Evolutionary conservation across 2,797 vertebrate species (phyloP), one percentile per base, ranked within the genome.

Genomic region (Erethizon dorsatum): DNA sequence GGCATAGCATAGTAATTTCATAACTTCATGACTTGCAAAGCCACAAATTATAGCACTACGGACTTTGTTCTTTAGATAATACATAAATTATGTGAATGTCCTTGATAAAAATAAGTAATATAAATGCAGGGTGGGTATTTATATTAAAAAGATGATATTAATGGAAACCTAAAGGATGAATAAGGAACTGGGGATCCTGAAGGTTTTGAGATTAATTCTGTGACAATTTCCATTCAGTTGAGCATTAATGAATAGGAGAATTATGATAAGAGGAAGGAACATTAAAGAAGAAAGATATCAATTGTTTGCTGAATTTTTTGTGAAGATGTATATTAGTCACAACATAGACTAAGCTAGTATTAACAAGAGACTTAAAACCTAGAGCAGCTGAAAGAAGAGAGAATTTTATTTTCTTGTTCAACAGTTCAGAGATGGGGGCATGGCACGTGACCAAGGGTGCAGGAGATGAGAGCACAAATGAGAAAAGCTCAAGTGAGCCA

Each of bases 61-160:
- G 4, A 63, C 89, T 41, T 93, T 83, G 91, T 90, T 85, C 52
- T 41, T 10, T 31, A 78, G 13, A 31, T 57, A 84, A 90, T 31
- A 80, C 1, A 18, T 12, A 59, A 71, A 73, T 15, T 45, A 92
- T 37, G 20, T 91, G 26, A 77, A 65, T 59, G 5, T 61, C 41
- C 56, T 94, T 28, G 41, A 91, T 28, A 33, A 96, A 65, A 90
- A 63, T 50, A 67, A 82, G 20, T 80, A 83, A 52, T 77, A 45
- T 2, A 92, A 57, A 94, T 90, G 18, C 20, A 71, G 11, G 4
- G 1, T 56, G 24, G 31, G 7, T 37, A 83, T 41, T 41, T 41
- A 41, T 41, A 41, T 78, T 28, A 52, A 24, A 63, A 83, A 91
- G 41, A 24, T 71, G 41, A 47, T 61, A 7, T 33, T 75, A 8